A percentile compares a stretch with the other conserved stretches of the same genome.
Evolutionary conservation across 2,888 invertebrate genomes (phyloP).

Genomic region (Theodoxus fluviatilis): DNA sequence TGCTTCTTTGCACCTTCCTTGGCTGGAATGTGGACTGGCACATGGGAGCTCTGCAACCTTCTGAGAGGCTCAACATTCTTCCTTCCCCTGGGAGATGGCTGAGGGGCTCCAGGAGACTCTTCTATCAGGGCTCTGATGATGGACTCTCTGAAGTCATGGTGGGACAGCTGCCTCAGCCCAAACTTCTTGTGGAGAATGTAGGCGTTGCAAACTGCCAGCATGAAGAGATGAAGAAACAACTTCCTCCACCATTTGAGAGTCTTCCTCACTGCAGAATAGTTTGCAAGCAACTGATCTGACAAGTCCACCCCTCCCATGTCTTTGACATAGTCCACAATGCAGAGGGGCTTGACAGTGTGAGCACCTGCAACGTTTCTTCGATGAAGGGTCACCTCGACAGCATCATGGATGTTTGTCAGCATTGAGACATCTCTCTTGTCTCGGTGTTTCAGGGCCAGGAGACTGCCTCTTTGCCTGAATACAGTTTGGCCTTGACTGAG

Average conservation of each 20-base stretch:
- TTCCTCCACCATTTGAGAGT: slow-evolving; percentile 23
- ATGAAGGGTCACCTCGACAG: neutral
- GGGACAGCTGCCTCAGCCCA: neutral
- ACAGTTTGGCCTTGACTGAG: neutral
- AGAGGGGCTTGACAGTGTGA: neutral
- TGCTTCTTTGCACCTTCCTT: too few species aligned
- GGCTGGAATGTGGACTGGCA: neutral
- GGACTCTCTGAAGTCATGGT: neutral
- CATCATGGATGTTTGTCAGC: slow-evolving; percentile 13
- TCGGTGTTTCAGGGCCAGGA: neutral
- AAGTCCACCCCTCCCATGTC: slow-evolving; percentile 22
- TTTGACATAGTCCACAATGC: slow-evolving; percentile 10
- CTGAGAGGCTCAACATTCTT: neutral
- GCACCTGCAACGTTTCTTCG: neutral
- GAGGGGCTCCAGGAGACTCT: neutral
- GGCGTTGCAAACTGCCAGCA: slow-evolving; percentile 13
- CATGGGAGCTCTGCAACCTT: neutral
- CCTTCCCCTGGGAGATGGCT: slow-evolving; percentile 13
- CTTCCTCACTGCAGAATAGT: slow-evolving; percentile 12
- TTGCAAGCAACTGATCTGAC: slow-evolving; percentile 9
- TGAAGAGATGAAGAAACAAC: slow-evolving; percentile 17
- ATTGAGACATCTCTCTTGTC: slow-evolving; percentile 23
- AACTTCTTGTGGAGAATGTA: neutral
- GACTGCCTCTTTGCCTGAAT: neutral
- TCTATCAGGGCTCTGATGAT: neutral